Percentiles rank a stretch among this genome's conserved stretches.
Evolutionary conservation across 1,140 invertebrate genomes (phyloP).

Genomic region (Pseudomyrmex sp.): DNA sequence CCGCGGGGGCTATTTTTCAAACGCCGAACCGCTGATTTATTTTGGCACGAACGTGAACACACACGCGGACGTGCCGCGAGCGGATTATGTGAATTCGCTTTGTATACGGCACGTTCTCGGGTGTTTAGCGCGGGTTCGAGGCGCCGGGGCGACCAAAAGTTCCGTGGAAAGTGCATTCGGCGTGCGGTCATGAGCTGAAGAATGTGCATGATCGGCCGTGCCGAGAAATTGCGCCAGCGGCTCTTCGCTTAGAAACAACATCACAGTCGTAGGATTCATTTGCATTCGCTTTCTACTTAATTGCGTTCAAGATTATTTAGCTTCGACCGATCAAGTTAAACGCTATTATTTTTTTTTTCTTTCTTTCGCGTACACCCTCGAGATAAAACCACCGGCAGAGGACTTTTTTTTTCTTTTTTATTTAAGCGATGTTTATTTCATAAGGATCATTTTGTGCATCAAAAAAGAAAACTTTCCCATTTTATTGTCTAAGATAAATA

Average conservation of each 20-base stretch:
- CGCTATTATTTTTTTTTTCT: constrained; percentile 11
- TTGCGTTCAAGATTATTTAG: constrained; percentile 5
- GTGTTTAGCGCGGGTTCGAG: constrained; percentile 20
- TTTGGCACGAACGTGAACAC: constrained; percentile 67
- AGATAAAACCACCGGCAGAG: background rate
- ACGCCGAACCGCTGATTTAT: constrained; percentile 67
- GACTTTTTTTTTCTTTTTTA: background rate
- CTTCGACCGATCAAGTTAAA: background rate
- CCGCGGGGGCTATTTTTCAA: constrained; percentile 71
- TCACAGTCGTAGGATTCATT: background rate
- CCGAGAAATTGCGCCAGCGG: background rate
- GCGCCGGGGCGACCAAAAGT: constrained; percentile 3
- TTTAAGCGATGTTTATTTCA: background rate
- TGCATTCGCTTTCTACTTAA: constrained; percentile 19
- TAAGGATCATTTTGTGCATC: background rate
- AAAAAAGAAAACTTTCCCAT: background rate
- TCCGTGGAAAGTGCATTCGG: constrained; percentile 6
- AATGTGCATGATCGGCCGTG: constrained; percentile 22
- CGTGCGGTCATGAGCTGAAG: constrained; percentile 2
- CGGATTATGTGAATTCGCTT: constrained; percentile 63
- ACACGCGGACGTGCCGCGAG: constrained; percentile 37
- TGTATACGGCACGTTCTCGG: constrained; percentile 19
- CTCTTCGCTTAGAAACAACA: background rate
- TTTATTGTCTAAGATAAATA: no score
- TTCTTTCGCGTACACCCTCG: background rate